A percentile compares a stretch with the other conserved stretches of the same genome.
These are phyloP conservation scores for Philaethria dido DNA, from an alignment of 2,888 invertebrate species.

Conservation along the genomic window DNA sequence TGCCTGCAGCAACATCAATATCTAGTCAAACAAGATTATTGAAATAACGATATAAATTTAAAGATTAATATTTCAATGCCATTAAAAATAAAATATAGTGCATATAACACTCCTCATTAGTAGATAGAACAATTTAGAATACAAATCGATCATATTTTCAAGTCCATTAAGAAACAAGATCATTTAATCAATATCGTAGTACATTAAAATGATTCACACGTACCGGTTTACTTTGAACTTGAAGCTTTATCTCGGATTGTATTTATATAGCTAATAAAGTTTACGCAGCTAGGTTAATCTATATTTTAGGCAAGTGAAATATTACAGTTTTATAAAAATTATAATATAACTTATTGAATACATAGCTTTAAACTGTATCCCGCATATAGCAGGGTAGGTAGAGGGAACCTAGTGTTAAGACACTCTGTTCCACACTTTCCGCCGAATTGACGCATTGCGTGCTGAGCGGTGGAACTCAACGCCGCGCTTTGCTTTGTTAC, in stretches of 20 bases:
- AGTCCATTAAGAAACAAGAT: constrained; percentile 41
- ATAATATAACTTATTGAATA: too few relatives aligned
- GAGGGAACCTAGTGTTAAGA: too few relatives aligned
- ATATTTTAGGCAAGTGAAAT: not conserved
- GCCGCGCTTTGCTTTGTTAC: too few relatives aligned
- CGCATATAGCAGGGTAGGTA: too few relatives aligned
- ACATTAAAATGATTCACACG: constrained; percentile 49
- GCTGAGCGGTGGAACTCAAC: too few relatives aligned
- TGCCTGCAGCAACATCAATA: not conserved
- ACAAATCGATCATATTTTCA: constrained; percentile 40
- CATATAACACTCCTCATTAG: constrained; percentile 18
- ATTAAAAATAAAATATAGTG: constrained; percentile 21
- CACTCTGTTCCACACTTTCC: too few relatives aligned
- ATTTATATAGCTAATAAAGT: constrained; percentile 14
- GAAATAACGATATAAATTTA: constrained; percentile 3
- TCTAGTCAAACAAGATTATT: constrained; percentile 5
- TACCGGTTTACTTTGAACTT: constrained; percentile 48
- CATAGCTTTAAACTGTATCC: too few relatives aligned
- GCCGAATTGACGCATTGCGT: too few relatives aligned
- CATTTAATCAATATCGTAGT: constrained; percentile 40
- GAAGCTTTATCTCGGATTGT: constrained; percentile 30
- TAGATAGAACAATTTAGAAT: constrained; percentile 25
- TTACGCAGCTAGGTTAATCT: constrained; percentile 1
- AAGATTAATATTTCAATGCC: constrained; percentile 13
- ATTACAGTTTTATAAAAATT: not conserved